Conservation (phyloP, 2,797 vertebrate species). For the Clarias laeviceps region DNA sequence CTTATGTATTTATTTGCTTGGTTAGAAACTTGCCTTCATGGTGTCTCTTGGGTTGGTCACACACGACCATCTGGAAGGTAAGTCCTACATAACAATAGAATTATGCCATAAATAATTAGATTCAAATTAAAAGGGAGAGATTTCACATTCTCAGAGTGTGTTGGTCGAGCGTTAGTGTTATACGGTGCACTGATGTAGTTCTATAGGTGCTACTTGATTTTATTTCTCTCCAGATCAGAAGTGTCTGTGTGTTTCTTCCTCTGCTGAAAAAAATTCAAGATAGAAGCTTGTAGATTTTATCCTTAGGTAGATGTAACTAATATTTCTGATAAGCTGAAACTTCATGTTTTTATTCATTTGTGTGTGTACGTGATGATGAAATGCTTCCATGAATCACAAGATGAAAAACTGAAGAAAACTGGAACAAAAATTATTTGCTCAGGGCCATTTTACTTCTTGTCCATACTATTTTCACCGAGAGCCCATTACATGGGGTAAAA, state of each 20-base stretch:
- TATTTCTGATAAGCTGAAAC: not conserved
- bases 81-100: not conserved
- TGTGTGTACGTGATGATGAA: not conserved
- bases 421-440: not conserved
- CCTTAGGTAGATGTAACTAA: not conserved
- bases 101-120: not conserved
- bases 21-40: constrained; percentile 99
- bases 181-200: not conserved
- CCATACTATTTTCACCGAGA: not conserved
- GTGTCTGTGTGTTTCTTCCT: not conserved
- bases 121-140: not conserved
- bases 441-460: not conserved
- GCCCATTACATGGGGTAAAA: not conserved
- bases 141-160: not conserved
- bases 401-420: not conserved
- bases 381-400: not conserved
- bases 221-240: not conserved
- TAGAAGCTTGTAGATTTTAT: not conserved
- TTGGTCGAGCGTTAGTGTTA: not conserved
- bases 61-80: constrained; percentile 97
- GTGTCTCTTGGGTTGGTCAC: constrained; percentile 95
- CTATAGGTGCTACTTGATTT: not conserved
- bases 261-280: not conserved
- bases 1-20: constrained; percentile 20
- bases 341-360: not conserved